phyloP scores from a whole-genome alignment of 2,888 invertebrate genomes.

The Arenicola marina region DNA sequence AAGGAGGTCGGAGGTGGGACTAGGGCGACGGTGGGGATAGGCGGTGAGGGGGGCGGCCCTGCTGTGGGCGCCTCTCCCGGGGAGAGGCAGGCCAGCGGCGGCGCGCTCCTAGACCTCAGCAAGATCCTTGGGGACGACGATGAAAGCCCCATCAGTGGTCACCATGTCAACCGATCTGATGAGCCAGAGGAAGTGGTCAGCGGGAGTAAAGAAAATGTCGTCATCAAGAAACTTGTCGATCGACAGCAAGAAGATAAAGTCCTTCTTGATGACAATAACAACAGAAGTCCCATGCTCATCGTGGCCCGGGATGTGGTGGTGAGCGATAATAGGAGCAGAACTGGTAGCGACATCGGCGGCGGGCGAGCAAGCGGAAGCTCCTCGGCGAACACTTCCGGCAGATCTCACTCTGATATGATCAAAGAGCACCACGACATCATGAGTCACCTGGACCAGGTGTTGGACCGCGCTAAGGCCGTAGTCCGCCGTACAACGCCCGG shows the following conservation, averaged over 20 bases:
- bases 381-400: not conserved
- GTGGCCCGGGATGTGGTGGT: not conserved
- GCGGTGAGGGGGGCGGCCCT: no score
- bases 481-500: conserved; percentile 8
- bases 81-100: no score
- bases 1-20: no score
- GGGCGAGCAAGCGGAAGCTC: not conserved
- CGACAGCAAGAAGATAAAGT: no score
- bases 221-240: no score
- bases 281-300: not conserved
- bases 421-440: conserved; percentile 22
- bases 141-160: conserved; percentile 26
- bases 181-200: not conserved
- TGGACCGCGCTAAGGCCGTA: conserved; percentile 21
- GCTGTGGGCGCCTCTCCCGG: no score
- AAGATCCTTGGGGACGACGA: conserved; percentile 9
- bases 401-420: conserved; percentile 7
- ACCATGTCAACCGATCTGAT: conserved; percentile 8
- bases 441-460: conserved; percentile 23
- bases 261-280: no score
- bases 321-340: not conserved
- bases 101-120: no score
- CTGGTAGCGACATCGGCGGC: not conserved
- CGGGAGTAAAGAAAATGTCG: no score
- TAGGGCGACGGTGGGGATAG: no score